Base-by-base conservation (phyloP, 2,888 invertebrate species). In the Leptopilina drosophilae region DNA sequence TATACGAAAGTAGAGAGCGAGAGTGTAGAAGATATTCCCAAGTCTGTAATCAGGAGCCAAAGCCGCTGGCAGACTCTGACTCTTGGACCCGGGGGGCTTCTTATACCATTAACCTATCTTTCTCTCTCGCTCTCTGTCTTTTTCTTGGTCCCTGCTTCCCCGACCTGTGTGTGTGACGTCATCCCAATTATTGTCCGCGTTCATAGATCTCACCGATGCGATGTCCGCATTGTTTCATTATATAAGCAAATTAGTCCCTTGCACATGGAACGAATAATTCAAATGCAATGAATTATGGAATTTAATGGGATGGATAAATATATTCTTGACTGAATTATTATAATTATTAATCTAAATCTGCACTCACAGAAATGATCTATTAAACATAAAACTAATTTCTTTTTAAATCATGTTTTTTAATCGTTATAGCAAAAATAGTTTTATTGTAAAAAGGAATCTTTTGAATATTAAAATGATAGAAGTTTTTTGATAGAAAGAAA, bases 1-100 rank as follows among this genome's bases (percentile, higher is more conserved):
- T 87, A 89, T 87, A 87, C 86, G 85, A 84, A 88, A 90, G 90
- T 89, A 89, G 90, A 90, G 90, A 91, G 89, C 89, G 89, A 90
- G 91, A 91, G 90, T 90, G 88, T 90, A 89, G 89, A 87, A 87
- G 90, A 89, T 88, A 86, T 85, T 88, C 90, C 4, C 49, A 87
- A 89, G 88, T 91, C 91, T 91, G 91, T 91, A 91, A 91, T 91
- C 91, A 91, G 90, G 88, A 84, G 84, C 77, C 82, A 56, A 49
- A 83, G 84, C 84, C 84, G 84, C 84, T 84, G 82, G 84, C 82
- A 69, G 81, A 78, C 77, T 78, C 85, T 82, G 84, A 83, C 84
- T 79, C 49, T 49, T 81, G 85, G 86, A 88, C 87, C 87, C 86
- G 81, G 84, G 86, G 84, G 86, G 88, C 89, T 89, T 86, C 86